Base-by-base conservation (phyloP, 1,140 invertebrate species). In the Pachypeltis micranthus region DNA sequence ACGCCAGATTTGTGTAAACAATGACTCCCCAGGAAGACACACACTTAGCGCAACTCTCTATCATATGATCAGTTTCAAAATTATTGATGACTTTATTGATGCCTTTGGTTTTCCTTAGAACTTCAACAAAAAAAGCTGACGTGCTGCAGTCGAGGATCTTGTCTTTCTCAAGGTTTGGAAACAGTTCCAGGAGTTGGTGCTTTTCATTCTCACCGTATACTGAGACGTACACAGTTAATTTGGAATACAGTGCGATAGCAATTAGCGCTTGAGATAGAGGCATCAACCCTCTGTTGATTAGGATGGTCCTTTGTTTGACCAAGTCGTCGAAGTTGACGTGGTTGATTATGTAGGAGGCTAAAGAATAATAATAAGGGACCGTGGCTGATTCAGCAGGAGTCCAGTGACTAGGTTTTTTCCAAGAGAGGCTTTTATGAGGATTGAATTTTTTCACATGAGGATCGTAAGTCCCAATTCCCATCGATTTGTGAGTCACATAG, bases 331-430 rank as follows among this genome's bases (percentile, higher is more conserved):
- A 16, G 23, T 51, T 51, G 4, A 3, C 4, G 23, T 51, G 47
- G 21, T 51, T 10, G 19, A 51, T 10, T 10, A 51, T 51, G 47
- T 14, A 51, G 4, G 47, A 51, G 4, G 47, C 47, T 4, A 66
- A 61, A 19, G 63, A 44, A 63, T 75, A 76, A 19, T 72, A 62
- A 4, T 74, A 58, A 31, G 82, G 81, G 16, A 85, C 77, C 4
- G 81, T 81, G 1, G 77, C 78, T 29, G 82, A 82, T 60, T 84
- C 79, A 61, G 78, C 78, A n/a, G 81, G 65, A 10, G 71, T 76
- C 81, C 81, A 83, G 2, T 67, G 63, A 0, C 73, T 67, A 2
- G 82, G 82, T 56, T 83, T 70, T 29, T 72, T 63, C 81, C 81
- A 82, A 23, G 28, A 26, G 23, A 69, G 61, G 12, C 51, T 28